These are phyloP conservation scores for Apodemia duryi DNA, from an alignment of 2,888 invertebrate genomes.

Conservation along the genomic window DNA sequence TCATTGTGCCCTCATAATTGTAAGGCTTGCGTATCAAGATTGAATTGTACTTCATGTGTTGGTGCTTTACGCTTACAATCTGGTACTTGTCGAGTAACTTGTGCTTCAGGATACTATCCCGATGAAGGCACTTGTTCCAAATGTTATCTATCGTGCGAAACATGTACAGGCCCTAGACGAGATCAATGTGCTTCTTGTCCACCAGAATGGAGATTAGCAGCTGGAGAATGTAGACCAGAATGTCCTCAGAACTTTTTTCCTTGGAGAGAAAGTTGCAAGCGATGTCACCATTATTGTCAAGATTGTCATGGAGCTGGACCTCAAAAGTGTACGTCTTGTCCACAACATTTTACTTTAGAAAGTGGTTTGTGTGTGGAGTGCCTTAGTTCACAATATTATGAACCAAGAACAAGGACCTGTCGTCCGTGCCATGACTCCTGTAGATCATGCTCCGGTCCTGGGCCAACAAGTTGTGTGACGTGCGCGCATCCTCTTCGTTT, in stretches of 20 bases:
- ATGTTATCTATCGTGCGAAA: conserved; percentile 91
- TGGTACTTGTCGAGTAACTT: conserved; percentile 89
- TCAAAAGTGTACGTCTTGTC: conserved; percentile 85
- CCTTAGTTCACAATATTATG: conserved; percentile 86
- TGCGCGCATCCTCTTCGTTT: conserved; percentile 85
- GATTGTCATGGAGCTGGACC: conserved; percentile 92
- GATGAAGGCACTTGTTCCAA: conserved; percentile 90
- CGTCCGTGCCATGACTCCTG: conserved; percentile 85
- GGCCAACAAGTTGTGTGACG: conserved; percentile 84
- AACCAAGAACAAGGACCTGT: conserved; percentile 83
- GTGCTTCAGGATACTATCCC: conserved; percentile 90
- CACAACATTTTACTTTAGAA: conserved; percentile 84
- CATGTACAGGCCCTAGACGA: conserved; percentile 89
- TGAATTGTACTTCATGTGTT: conserved; percentile 89
- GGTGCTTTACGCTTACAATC: conserved; percentile 88
- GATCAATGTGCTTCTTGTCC: conserved; percentile 93
- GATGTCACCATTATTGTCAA: conserved; percentile 93
- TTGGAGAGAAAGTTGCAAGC: conserved; percentile 89
- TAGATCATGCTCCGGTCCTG: conserved; percentile 84
- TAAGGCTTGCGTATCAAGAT: conserved; percentile 85
- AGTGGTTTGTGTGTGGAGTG: conserved; percentile 87
- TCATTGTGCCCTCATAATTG: conserved; percentile 89
- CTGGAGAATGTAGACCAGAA: conserved; percentile 90
- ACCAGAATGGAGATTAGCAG: conserved; percentile 87
- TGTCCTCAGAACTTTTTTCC: conserved; percentile 92